A percentile compares a stretch with the other conserved stretches of the same genome.
Evolutionary conservation across 2,113 vertebrate genomes (phyloP).

Genomic region (Noctilio leporinus): DNA sequence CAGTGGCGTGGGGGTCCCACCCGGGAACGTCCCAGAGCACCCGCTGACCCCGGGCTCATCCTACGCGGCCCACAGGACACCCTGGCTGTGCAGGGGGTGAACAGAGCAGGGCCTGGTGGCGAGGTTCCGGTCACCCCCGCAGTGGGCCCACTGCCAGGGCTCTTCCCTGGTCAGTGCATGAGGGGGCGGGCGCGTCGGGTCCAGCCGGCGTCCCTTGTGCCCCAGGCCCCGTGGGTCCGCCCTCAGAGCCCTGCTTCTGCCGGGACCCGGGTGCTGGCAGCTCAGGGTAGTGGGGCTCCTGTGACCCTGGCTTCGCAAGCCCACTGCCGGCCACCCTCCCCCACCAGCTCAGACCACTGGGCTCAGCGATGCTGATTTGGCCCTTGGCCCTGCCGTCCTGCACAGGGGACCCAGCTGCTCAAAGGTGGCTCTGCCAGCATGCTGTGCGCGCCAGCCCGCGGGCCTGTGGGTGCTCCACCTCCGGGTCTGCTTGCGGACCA

Average conservation of each 20-base stretch:
- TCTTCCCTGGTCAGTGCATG: neutral
- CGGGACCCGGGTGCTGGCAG: neutral
- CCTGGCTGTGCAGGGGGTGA: neutral
- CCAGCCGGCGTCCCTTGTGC: rapidly evolving
- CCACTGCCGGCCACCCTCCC: neutral
- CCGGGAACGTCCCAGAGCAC: rapidly evolving
- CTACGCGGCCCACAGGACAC: neutral
- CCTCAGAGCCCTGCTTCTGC: neutral
- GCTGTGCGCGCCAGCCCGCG: rapidly evolving
- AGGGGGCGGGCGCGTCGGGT: rapidly evolving
- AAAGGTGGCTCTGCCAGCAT: neutral
- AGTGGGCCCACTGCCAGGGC: rapidly evolving
- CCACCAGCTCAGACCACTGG: neutral
- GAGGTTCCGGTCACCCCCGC: rapidly evolving
- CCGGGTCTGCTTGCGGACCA: neutral
- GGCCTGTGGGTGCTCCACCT: rapidly evolving
- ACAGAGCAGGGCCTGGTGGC: neutral
- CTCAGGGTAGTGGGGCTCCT: neutral
- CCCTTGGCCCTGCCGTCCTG: neutral
- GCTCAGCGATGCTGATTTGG: neutral
- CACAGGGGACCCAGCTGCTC: neutral
- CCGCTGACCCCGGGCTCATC: rapidly evolving
- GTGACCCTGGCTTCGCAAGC: neutral
- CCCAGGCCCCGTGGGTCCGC: rapidly evolving
- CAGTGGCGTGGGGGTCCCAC: rapidly evolving